Evolutionary conservation across 2,797 vertebrate genomes (phyloP).

Genomic region (Gymnoscopelus braueri): DNA sequence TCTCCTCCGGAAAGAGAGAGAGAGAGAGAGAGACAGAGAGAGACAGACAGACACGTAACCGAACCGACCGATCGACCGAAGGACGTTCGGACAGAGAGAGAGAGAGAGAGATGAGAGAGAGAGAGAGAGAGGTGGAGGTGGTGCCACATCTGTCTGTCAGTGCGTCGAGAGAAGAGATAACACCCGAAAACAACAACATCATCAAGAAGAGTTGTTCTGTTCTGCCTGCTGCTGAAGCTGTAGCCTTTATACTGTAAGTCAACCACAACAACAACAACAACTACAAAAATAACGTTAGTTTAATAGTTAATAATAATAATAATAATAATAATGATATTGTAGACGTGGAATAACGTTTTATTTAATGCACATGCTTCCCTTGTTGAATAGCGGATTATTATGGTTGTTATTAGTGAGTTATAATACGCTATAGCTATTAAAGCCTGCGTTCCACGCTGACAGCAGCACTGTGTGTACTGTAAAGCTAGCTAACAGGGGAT

Average conservation of each 20-base stretch:
- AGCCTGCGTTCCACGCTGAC: conserved; percentile 57
- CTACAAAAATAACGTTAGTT: conserved; percentile 47
- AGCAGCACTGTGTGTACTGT: conserved; percentile 38
- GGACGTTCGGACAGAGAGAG: too few species aligned
- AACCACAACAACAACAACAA: conserved; percentile 60
- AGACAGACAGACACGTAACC: too few species aligned
- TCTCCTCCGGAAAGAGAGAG: too few species aligned
- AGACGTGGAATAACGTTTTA: neutral
- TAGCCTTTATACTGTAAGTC: conserved; percentile 73
- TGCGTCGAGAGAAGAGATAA: conserved; percentile 60
- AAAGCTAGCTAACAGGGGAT: conserved; percentile 40
- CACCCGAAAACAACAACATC: conserved; percentile 60
- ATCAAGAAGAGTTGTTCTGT: conserved; percentile 82
- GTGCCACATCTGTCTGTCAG: conserved; percentile 71
- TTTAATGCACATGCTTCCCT: conserved; percentile 46
- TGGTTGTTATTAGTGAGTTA: conserved; percentile 26
- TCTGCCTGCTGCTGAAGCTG: conserved; percentile 47
- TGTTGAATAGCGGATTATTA: conserved; percentile 35
- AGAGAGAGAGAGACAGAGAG: too few species aligned
- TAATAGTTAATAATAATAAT: conserved; percentile 5
- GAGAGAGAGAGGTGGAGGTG: conserved; percentile 2
- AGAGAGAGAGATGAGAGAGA: too few species aligned
- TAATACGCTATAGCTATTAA: conserved; percentile 37
- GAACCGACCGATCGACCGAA: too few species aligned
- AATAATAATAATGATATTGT: neutral